Base-by-base conservation (phyloP, 2,888 invertebrate species). In the Odontocolon sp. region DNA sequence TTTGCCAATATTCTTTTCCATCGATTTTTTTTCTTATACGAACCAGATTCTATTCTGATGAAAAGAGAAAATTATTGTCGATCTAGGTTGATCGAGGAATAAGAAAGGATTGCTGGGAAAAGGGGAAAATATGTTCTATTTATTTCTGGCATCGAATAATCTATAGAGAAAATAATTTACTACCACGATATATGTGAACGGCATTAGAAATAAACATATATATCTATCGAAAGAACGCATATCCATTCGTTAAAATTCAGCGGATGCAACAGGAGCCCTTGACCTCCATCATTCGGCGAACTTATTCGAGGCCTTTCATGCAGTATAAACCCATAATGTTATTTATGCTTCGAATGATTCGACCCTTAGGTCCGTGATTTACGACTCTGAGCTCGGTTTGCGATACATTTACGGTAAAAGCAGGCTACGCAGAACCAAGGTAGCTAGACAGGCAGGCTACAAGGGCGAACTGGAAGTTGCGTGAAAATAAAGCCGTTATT, bases 281-380 rank as follows among this genome's bases (percentile, higher is more conserved):
- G 61, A 57, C 40, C 66, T 31, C 45, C 9, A 18, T n/a, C 18
- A 50, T 14, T 36, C 36, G 38, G 36, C 36, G 66, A 61, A 57
- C 54, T 72, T 36, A 40, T 72, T 56, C 31, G 54, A 38, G 45
- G 63, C 52, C 59, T 80, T 77, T 74, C 75, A 74, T n/a, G 78
- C 80, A 74, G 81, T 79, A 83, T 87, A 89, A 89, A 88, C 87
- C 88, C 86, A 89, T 90, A 88, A 89, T 89, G 85, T 87, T 89
- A 88, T 89, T 89, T 89, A 86, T 84, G 85, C 81, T 80, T 83
- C 80, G 82, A 88, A 89, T 89, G 81, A 89, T 89, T 85, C 82
- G 86, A 83, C 81, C 82, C 83, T 82, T 84, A 84, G 76, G 80
- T 67, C 18, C 54, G 61, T 86, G 86, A 89, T 90, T 90, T 89